Percentiles rank a stretch among this genome's conserved stretches.
Evolutionary conservation across 1,140 invertebrate species (phyloP).

Genomic region (Sycobia sp.): DNA sequence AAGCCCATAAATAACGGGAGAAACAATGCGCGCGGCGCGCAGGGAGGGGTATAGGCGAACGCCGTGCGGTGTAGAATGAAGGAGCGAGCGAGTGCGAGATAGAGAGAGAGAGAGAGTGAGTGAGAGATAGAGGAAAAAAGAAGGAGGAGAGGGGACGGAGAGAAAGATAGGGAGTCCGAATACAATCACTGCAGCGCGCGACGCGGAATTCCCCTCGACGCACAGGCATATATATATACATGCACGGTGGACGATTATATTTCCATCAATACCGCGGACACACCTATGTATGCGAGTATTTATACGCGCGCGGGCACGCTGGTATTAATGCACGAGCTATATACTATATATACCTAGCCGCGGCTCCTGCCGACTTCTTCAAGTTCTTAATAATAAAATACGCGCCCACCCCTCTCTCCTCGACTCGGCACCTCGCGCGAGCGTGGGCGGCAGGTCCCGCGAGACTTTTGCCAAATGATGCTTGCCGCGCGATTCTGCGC

Average conservation of each 20-base stretch:
- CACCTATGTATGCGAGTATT: neutral
- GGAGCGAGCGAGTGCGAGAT: too few relatives aligned
- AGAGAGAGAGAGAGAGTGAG: too few relatives aligned
- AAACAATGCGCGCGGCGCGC: slow-evolving; percentile 1
- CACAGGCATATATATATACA: too few relatives aligned
- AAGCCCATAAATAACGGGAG: slow-evolving; percentile 22
- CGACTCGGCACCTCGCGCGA: neutral
- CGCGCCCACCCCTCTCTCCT: neutral
- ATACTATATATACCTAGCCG: neutral
- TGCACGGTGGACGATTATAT: slow-evolving; percentile 6
- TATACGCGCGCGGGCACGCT: too few relatives aligned
- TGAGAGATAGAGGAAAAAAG: too few relatives aligned
- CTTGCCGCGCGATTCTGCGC: neutral
- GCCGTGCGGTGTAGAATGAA: too few relatives aligned
- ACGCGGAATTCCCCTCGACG: neutral
- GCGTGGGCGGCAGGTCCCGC: neutral
- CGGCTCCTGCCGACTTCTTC: neutral
- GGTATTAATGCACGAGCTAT: too few relatives aligned
- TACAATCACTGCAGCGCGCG: neutral
- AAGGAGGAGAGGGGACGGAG: neutral
- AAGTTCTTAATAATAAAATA: too few relatives aligned
- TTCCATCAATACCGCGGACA: neutral
- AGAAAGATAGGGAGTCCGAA: neutral
- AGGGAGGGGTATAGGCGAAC: too few relatives aligned
- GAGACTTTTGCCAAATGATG: too few relatives aligned